Evolutionary conservation across 2,113 vertebrate genomes (phyloP).

Genomic region (Lepus europaeus): DNA sequence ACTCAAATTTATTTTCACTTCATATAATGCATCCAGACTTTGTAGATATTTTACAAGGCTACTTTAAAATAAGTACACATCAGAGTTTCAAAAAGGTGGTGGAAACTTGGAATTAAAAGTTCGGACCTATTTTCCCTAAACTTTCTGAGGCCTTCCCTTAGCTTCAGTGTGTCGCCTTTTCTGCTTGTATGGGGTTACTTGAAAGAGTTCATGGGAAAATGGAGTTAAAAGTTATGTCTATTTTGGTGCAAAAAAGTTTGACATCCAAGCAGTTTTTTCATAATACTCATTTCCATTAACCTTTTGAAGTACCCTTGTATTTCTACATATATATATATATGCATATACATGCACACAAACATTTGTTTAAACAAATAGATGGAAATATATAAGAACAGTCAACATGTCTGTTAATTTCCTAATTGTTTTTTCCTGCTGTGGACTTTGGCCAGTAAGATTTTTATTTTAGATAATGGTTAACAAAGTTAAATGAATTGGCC

Average conservation of each 20-base stretch:
- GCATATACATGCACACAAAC: background rate
- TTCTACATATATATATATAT: background rate
- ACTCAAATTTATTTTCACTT: slow-evolving; percentile 15
- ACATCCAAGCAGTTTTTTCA: too few relatives aligned
- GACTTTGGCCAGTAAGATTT: slow-evolving; percentile 55
- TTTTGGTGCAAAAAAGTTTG: too few relatives aligned
- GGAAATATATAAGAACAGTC: slow-evolving; percentile 25
- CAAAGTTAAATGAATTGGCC: slow-evolving; percentile 67
- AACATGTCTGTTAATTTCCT: slow-evolving; percentile 56
- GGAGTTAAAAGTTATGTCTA: too few relatives aligned
- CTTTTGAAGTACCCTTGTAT: too few relatives aligned
- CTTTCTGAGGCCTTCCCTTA: too few relatives aligned
- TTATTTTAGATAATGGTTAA: slow-evolving; percentile 65
- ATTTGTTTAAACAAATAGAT: slow-evolving; percentile 15
- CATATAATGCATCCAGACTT: slow-evolving; percentile 12
- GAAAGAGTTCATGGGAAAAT: too few relatives aligned
- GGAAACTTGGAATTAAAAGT: too few relatives aligned
- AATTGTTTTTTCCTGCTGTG: slow-evolving; percentile 63
- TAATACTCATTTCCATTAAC: too few relatives aligned
- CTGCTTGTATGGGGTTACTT: too few relatives aligned
- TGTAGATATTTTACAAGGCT: background rate
- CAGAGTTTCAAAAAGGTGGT: too few relatives aligned
- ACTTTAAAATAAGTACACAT: background rate
- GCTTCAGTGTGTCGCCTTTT: too few relatives aligned
- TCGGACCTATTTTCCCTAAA: too few relatives aligned